A percentile compares a stretch with the other conserved stretches of the same genome.
phyloP scores from a whole-genome alignment of 2,888 invertebrate species.

The Eremobia ochroleuca region DNA sequence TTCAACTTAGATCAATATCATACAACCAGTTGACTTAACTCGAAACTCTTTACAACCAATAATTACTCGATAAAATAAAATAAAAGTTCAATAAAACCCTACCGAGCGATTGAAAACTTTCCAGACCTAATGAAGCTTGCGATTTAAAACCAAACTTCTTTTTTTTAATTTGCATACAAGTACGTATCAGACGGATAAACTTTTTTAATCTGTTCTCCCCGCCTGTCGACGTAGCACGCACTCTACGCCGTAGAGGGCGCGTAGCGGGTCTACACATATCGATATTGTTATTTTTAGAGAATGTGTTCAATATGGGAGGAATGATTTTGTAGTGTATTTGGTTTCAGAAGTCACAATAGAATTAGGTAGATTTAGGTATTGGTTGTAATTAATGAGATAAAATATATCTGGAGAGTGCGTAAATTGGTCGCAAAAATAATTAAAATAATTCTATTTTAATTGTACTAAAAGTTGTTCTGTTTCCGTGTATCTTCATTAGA shows the following conservation, averaged over 20 bases:
- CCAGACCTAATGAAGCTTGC: constrained; percentile 63
- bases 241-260: constrained; percentile 61
- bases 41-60: background rate
- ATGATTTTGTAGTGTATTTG: background rate
- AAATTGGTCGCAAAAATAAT: background rate
- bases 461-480: background rate
- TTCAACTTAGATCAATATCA: background rate
- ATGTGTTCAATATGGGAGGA: background rate
- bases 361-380: background rate
- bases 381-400: background rate
- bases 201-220: constrained; percentile 86
- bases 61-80: constrained; percentile 24
- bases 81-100: constrained; percentile 32
- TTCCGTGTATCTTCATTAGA: background rate
- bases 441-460: background rate
- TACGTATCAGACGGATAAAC: constrained; percentile 76
- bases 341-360: background rate
- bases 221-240: constrained; percentile 55
- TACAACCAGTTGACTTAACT: background rate
- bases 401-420: background rate
- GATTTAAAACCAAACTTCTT: constrained; percentile 54
- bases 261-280: constrained; percentile 39
- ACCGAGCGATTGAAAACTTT: constrained; percentile 49
- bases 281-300: constrained; percentile 22
- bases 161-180: constrained; percentile 76